Conservation (phyloP, 1,140 invertebrate genomes). For the honey bee (Apis mellifera) region DNA sequence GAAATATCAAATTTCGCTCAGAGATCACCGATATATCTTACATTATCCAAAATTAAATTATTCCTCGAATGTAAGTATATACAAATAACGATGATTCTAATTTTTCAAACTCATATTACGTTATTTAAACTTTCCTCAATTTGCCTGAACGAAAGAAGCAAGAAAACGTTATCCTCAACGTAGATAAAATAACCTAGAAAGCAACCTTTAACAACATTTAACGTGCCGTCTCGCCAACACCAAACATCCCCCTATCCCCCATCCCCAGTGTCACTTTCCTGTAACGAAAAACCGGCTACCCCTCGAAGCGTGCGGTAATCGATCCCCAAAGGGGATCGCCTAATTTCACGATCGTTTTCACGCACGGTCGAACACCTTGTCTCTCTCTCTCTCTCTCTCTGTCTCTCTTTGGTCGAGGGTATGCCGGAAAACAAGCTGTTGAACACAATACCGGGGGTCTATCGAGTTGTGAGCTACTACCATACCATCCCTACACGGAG, state of each 20-base stretch:
- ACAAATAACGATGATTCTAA: too few relatives aligned
- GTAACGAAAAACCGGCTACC: constrained; percentile 15
- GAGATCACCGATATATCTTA: too few relatives aligned
- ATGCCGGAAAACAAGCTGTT: constrained; percentile 56
- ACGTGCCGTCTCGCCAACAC: not conserved
- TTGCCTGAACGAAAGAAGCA: not conserved
- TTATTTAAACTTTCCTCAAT: too few relatives aligned
- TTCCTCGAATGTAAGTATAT: too few relatives aligned
- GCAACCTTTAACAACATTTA: not conserved
- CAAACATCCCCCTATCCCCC: not conserved
- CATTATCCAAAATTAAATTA: too few relatives aligned
- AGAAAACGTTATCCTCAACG: not conserved
- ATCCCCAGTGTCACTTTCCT: constrained; percentile 6
- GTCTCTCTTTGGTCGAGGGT: not conserved
- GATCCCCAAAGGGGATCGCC: constrained; percentile 18
- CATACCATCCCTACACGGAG: constrained; percentile 34
- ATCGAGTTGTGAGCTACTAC: constrained; percentile 23
- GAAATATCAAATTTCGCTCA: too few relatives aligned
- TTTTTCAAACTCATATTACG: too few relatives aligned
- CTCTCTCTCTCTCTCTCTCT: not conserved
- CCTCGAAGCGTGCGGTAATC: not conserved
- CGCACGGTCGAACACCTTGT: constrained; percentile 28
- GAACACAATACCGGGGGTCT: constrained; percentile 23
- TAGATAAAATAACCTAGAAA: not conserved
- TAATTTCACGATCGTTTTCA: constrained; percentile 60